Evolutionary conservation across 2,113 vertebrate species (phyloP).

Genomic region (Tapirus terrestris): DNA sequence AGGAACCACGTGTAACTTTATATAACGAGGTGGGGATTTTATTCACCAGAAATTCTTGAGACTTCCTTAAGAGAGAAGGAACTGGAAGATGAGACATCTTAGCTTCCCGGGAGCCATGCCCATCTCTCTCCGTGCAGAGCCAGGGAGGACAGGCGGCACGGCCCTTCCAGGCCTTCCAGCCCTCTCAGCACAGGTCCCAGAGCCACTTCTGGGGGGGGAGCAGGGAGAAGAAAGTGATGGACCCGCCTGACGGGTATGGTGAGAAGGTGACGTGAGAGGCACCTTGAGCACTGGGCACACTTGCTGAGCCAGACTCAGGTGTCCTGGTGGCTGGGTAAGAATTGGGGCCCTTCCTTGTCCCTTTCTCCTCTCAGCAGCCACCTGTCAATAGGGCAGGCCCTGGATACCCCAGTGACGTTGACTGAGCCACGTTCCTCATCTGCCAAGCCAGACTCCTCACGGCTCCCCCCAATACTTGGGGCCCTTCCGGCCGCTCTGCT

Average conservation of each 20-base stretch:
- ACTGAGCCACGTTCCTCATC: fast-evolving
- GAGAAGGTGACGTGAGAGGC: fast-evolving
- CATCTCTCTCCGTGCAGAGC: too few species aligned
- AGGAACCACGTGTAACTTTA: not conserved
- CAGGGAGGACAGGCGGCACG: not conserved
- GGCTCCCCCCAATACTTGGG: fast-evolving
- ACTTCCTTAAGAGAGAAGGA: not conserved
- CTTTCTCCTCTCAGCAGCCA: not conserved
- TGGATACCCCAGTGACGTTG: not conserved
- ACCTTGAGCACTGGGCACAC: fast-evolving
- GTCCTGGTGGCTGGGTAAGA: not conserved
- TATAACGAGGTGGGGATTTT: not conserved
- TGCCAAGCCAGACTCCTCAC: not conserved
- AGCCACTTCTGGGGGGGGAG: fast-evolving
- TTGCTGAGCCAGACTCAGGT: not conserved
- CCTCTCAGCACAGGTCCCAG: not conserved
- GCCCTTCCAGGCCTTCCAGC: not conserved
- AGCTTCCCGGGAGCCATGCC: fast-evolving
- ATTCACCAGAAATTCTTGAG: not conserved
- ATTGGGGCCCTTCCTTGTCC: fast-evolving
- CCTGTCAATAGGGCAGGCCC: not conserved
- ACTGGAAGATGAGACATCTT: fast-evolving
- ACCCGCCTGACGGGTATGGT: fast-evolving
- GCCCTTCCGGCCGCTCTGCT: not conserved
- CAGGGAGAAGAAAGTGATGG: too few species aligned